A percentile compares a stretch with the other conserved stretches of the same genome.
Conservation (phyloP, 2,888 invertebrate species). For the Apoderus coryli region DNA sequence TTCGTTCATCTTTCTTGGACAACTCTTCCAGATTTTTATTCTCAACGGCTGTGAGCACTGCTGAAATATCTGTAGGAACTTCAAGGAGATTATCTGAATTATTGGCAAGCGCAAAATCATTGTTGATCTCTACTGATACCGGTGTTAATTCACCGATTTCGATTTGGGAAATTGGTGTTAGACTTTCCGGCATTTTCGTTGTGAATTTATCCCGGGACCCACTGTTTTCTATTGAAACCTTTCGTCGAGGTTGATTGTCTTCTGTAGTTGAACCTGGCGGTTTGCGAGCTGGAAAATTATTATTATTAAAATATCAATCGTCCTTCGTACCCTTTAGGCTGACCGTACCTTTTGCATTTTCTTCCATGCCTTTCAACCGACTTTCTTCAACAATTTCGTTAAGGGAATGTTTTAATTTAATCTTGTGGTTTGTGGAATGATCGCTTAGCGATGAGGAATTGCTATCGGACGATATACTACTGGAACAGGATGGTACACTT, state of each 20-base stretch:
- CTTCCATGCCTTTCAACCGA: constrained; percentile 10
- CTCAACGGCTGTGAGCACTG: constrained; percentile 23
- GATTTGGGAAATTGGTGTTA: constrained; percentile 34
- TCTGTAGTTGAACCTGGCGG: constrained; percentile 5
- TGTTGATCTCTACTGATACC: constrained; percentile 28
- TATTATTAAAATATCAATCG: no score
- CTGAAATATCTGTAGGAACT: constrained; percentile 19
- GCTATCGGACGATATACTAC: constrained; percentile 26
- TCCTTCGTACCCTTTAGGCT: no score
- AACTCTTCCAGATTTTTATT: constrained; percentile 28
- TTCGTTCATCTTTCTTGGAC: constrained; percentile 24
- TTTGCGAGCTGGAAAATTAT: no score
- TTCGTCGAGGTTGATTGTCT: constrained; percentile 14
- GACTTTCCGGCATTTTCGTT: constrained; percentile 23
- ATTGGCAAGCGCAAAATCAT: constrained; percentile 24
- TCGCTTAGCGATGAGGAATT: constrained; percentile 19
- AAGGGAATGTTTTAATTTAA: constrained; percentile 13
- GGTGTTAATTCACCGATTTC: constrained; percentile 37
- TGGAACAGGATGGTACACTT: constrained; percentile 26
- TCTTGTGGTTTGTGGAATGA: constrained; percentile 14
- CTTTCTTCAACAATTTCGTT: constrained; percentile 18
- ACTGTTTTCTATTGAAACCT: constrained; percentile 27
- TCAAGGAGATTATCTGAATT: constrained; percentile 27
- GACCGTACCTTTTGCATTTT: no score
- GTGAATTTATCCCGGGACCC: constrained; percentile 27